Conservation (phyloP, 2,888 invertebrate species). For the Ceraclea dissimilis region DNA sequence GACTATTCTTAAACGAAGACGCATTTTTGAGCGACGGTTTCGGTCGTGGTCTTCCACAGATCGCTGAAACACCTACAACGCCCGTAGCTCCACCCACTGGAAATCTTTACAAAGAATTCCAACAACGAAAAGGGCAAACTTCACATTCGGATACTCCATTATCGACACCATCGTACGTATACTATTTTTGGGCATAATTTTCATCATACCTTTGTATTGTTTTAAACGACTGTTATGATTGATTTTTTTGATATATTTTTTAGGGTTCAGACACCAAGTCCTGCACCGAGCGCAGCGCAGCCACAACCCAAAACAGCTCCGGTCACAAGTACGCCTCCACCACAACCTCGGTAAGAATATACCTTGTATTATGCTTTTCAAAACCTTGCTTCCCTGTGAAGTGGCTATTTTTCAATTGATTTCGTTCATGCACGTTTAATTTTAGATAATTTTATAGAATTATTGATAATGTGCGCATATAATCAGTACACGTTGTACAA, state of each 20-base stretch:
- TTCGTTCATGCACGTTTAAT: no score
- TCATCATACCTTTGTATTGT: no score
- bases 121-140: slow-evolving; percentile 15
- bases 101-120: slow-evolving; percentile 24
- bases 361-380: no score
- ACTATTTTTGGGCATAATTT: not conserved
- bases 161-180: slow-evolving; percentile 11
- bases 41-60: slow-evolving; percentile 28
- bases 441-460: no score
- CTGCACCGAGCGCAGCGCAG: not conserved
- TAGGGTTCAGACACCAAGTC: not conserved
- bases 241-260: no score
- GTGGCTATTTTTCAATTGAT: no score
- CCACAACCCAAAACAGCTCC: not conserved
- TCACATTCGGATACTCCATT: slow-evolving; percentile 10
- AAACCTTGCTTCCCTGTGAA: no score
- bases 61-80: slow-evolving; percentile 22
- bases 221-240: no score
- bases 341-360: slow-evolving; percentile 6
- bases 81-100: slow-evolving; percentile 6
- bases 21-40: slow-evolving; percentile 63
- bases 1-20: slow-evolving; percentile 74
- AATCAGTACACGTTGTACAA: no score
- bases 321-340: not conserved
- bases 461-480: no score